Percentiles rank a stretch among this genome's conserved stretches.
Evolutionary conservation across 64 coral and sea anemone genomes (phyloP).

Genomic region (Pocillopora damicornis): DNA sequence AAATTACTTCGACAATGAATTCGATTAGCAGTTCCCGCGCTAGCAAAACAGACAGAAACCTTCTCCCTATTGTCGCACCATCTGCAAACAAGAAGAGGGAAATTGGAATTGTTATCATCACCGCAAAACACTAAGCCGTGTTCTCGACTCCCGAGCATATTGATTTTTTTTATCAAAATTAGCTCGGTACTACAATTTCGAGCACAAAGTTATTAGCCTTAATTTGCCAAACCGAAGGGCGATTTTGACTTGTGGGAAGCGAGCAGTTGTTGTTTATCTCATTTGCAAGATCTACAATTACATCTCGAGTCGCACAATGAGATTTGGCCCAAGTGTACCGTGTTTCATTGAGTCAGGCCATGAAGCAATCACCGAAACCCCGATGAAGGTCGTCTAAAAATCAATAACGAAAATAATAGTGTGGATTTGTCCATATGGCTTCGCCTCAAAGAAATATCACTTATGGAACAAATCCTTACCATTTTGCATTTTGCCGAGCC

Average conservation of each 20-base stretch:
- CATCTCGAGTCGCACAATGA: constrained; percentile 72
- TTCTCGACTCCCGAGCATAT: constrained; percentile 18
- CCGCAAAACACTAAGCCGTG: constrained; percentile 11
- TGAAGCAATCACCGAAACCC: neutral
- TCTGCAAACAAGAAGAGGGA: neutral
- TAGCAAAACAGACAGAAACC: neutral
- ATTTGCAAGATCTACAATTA: constrained; percentile 80
- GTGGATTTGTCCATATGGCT: constrained; percentile 4
- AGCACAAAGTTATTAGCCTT: constrained; percentile 52
- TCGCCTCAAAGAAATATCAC: constrained; percentile 6
- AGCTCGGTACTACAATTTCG: constrained; percentile 70
- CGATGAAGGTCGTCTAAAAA: neutral
- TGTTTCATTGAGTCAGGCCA: constrained; percentile 4
- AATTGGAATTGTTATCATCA: neutral
- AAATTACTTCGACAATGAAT: constrained; percentile 6
- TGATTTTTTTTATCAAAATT: constrained; percentile 85
- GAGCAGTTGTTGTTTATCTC: constrained; percentile 78
- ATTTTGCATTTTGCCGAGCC: constrained; percentile 25
- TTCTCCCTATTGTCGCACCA: neutral
- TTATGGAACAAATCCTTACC: neutral
- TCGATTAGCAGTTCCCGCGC: neutral
- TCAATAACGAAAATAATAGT: neutral
- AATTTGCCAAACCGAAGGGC: constrained; percentile 67
- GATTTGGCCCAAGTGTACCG: constrained; percentile 12
- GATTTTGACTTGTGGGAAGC: constrained; percentile 76